Conservation (phyloP, 2,113 vertebrate genomes). For the Hystrix cristata region DNA sequence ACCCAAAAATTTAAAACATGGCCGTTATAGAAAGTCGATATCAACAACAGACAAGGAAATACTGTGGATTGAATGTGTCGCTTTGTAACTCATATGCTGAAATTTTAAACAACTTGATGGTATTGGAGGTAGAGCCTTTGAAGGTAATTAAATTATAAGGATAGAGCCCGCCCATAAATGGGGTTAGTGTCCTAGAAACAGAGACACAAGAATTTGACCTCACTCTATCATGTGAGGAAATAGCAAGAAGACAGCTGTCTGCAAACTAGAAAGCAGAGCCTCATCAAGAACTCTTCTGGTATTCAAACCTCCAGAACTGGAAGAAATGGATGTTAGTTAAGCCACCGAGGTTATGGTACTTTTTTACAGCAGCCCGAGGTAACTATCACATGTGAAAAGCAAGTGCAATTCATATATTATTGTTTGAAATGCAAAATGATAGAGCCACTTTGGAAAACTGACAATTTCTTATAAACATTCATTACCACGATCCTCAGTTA, state of each 20-base stretch:
- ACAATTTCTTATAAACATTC: constrained; percentile 5
- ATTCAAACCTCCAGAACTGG: neutral
- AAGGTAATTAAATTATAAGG: neutral
- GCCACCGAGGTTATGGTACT: neutral
- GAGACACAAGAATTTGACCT: neutral
- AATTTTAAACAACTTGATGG: neutral
- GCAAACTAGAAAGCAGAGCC: neutral
- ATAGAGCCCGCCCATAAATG: neutral
- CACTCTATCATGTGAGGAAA: neutral
- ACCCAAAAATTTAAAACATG: neutral
- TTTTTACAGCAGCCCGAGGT: neutral
- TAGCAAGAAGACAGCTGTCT: neutral
- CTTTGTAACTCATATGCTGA: neutral
- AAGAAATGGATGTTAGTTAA: neutral
- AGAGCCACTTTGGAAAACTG: neutral
- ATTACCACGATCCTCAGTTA: neutral
- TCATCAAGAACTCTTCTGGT: neutral
- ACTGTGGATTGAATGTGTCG: neutral
- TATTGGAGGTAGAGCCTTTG: neutral
- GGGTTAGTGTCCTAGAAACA: neutral
- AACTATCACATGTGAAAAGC: neutral
- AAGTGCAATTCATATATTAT: neutral
- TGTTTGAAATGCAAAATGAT: neutral
- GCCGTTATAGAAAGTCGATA: neutral
- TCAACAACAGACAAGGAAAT: neutral